Evolutionary conservation across 2,113 vertebrate genomes (phyloP), one percentile per base, ranked within the genome.

Genomic region (Phrynosoma platyrhinos): DNA sequence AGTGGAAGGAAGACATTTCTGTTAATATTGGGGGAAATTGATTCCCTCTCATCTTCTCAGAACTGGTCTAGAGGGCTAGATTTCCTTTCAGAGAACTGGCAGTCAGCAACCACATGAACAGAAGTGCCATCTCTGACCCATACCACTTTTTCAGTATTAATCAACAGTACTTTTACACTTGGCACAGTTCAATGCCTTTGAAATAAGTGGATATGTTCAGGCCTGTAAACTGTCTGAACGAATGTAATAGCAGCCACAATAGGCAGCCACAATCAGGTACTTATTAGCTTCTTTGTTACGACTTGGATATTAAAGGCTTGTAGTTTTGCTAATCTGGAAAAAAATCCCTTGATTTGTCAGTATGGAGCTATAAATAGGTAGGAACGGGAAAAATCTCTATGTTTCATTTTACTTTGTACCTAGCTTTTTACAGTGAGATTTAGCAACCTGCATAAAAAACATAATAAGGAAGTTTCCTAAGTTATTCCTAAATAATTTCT

Each of bases 161-260:
- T 23, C 10, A 76, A 23, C 53, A 55, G 42, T n/a, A 74, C 10
- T 18, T 62, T 88, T 0, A 62, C 86, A 84, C 72, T 77, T 40
- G 0, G 1, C 86, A 69, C 0, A 1, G 32, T 20, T 0, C 1
- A 9, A 77, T 62, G 0, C 69, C 71, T 55, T 79, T 14, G 32
- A 85, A 10, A 55, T 55, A 91, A 86, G 85, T 76, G 87, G 89
- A 83, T 79, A 66, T 4, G 62, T 89, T 14, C 2, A 86, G n/a
- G 18, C 20, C 18, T 64, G 20, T 55, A 53, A 72, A 27, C 32
- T 77, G 13, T 64, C 42, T 76, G 82, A 36, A 9, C n/a, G 55
- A 64, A 47, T 13, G 27, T 7, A 62, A 74, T 7, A 55, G 69
- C 18, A 77, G 71, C 13, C 8, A 6, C 25, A 13, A 30, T 27